Evolutionary conservation across 2,888 invertebrate genomes (phyloP).

Genomic region (Proisotoma minuta): DNA sequence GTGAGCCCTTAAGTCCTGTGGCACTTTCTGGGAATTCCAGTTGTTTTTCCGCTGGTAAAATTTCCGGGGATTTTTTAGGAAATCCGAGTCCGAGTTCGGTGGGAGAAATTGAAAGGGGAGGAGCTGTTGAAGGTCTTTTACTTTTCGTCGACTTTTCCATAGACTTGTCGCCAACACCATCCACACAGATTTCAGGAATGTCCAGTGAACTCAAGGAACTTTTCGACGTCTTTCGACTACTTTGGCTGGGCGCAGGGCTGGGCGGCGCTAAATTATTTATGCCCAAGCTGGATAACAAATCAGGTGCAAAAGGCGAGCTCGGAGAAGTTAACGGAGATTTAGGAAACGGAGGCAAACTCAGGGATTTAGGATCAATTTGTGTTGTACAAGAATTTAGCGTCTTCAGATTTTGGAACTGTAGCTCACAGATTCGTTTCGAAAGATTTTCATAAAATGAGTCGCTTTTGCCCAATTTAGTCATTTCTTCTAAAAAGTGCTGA

Average conservation of each 20-base stretch:
- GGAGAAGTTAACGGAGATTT: slow-evolving; percentile 42
- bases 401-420: slow-evolving; percentile 45
- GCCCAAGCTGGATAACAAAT: not conserved
- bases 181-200: slow-evolving; percentile 32
- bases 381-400: slow-evolving; percentile 45
- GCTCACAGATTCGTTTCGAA: slow-evolving; percentile 44
- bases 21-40: not conserved
- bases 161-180: slow-evolving; percentile 13
- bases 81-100: not conserved
- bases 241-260: slow-evolving; percentile 17
- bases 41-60: not conserved
- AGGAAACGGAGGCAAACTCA: slow-evolving; percentile 34
- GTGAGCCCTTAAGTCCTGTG: not conserved
- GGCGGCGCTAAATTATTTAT: not conserved
- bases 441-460: slow-evolving; percentile 46
- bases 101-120: not conserved
- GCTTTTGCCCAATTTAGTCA: slow-evolving; percentile 41
- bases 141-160: not conserved
- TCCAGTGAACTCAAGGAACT: slow-evolving; percentile 30
- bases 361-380: slow-evolving; percentile 36
- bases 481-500: slow-evolving; percentile 46
- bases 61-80: not conserved
- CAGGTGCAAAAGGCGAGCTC: slow-evolving; percentile 27
- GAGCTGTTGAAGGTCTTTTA: not conserved
- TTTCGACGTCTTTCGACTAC: slow-evolving; percentile 28